A percentile compares a stretch with the other conserved stretches of the same genome.
Evolutionary conservation across 2,113 vertebrate genomes (phyloP).

Genomic region (Neogale vison): DNA sequence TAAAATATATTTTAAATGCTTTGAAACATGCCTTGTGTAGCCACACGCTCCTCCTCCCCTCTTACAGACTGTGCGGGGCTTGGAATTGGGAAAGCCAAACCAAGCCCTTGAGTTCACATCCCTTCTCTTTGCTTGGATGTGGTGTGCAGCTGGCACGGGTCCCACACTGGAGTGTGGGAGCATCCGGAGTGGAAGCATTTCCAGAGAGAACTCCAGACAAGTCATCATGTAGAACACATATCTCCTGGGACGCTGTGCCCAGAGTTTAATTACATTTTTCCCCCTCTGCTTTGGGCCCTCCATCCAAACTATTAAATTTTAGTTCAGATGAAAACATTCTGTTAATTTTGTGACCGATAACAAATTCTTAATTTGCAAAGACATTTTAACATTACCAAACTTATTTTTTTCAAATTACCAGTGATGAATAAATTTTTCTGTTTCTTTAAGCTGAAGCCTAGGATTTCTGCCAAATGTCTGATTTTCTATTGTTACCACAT

Average conservation of each 20-base stretch:
- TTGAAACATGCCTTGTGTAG: neutral
- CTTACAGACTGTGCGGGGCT: neutral
- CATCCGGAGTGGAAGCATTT: slow-evolving; percentile 62
- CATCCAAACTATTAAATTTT: slow-evolving; percentile 55
- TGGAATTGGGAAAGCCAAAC: slow-evolving; percentile 20
- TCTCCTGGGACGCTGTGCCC: slow-evolving; percentile 54
- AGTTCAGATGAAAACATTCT: slow-evolving; percentile 49
- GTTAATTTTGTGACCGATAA: slow-evolving; percentile 7
- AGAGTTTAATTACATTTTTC: slow-evolving; percentile 1
- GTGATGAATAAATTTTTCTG: slow-evolving; percentile 70
- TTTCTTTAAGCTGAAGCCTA: slow-evolving; percentile 72
- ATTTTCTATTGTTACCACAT: slow-evolving; percentile 80
- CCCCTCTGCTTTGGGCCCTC: slow-evolving; percentile 1
- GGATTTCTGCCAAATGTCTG: slow-evolving; percentile 75
- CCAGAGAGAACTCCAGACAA: slow-evolving; percentile 36
- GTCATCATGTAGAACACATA: neutral
- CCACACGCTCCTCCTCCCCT: neutral
- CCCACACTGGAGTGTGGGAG: slow-evolving; percentile 72
- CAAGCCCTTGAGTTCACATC: slow-evolving; percentile 20
- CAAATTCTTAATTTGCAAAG: slow-evolving; percentile 61
- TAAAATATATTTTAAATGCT: slow-evolving; percentile 18
- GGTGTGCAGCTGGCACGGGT: slow-evolving; percentile 35
- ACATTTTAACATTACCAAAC: slow-evolving; percentile 62
- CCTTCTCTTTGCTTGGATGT: slow-evolving; percentile 44
- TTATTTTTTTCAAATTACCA: slow-evolving; percentile 40